phyloP scores from a whole-genome alignment of 2,888 invertebrate species.

The Pycnomerus fuliginosus region DNA sequence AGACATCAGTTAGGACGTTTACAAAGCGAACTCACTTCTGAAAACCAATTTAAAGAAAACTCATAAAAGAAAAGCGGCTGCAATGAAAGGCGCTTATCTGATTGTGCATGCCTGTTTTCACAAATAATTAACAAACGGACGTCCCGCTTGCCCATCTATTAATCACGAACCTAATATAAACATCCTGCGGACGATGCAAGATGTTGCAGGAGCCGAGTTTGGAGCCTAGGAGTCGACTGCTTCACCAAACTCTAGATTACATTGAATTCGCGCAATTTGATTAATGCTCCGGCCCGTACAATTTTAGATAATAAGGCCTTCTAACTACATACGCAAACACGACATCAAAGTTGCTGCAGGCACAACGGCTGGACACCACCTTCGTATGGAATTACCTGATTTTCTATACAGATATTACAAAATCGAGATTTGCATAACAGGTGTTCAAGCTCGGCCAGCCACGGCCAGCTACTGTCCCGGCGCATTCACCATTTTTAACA shows the following conservation, averaged over 20 bases:
- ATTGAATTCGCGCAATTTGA: constrained; percentile 44
- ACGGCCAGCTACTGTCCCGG: no score
- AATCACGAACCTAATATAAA: constrained; percentile 40
- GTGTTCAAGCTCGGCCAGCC: no score
- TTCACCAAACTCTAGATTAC: constrained; percentile 41
- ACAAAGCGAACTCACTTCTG: constrained; percentile 9
- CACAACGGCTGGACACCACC: constrained; percentile 12
- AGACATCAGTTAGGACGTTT: constrained; percentile 12
- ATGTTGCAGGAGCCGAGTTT: constrained; percentile 19
- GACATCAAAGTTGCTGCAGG: constrained; percentile 19
- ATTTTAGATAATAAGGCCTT: constrained; percentile 37
- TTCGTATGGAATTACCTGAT: no score
- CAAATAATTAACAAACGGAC: constrained; percentile 37
- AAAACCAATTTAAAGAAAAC: constrained; percentile 15
- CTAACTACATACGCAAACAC: constrained; percentile 33
- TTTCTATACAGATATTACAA: no score
- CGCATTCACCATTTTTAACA: no score
- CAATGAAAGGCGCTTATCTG: constrained; percentile 18
- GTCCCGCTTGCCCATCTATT: constrained; percentile 33
- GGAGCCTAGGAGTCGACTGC: constrained; percentile 27
- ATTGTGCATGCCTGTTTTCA: constrained; percentile 27
- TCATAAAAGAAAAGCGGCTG: constrained; percentile 9
- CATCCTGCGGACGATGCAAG: constrained; percentile 37
- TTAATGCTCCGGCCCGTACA: constrained; percentile 39
- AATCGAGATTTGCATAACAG: no score